Conservation (phyloP, 64 coral and sea anemone genomes). For the Dendronephthya gigantea region DNA sequence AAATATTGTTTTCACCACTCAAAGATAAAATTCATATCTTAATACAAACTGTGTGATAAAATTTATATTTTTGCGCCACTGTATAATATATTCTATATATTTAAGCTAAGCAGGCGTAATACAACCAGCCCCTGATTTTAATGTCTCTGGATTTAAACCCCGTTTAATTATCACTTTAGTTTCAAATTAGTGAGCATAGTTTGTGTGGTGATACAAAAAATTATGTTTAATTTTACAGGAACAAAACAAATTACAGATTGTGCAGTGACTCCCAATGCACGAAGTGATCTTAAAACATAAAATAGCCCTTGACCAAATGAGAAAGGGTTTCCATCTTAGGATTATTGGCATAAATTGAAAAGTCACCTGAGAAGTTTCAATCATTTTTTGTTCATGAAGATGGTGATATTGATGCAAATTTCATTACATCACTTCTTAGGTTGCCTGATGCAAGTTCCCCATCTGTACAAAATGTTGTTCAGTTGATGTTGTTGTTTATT, state of each 20-base stretch:
- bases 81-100: no score
- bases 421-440: not conserved
- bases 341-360: constrained; percentile 28
- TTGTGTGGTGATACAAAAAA: not conserved
- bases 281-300: constrained; percentile 21
- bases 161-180: not conserved
- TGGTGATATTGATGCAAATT: constrained; percentile 16
- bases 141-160: not conserved
- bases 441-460: constrained; percentile 14
- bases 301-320: constrained; percentile 35
- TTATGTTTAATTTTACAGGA: constrained; percentile 2
- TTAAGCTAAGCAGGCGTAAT: no score
- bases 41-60: not conserved
- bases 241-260: constrained; percentile 4
- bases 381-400: constrained; percentile 31
- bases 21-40: not conserved
- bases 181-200: not conserved
- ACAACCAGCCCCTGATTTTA: not conserved
- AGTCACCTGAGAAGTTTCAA: constrained; percentile 30
- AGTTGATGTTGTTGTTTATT: constrained; percentile 31
- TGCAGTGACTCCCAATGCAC: not conserved
- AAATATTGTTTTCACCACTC: no score
- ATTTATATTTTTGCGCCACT: no score
- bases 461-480: constrained; percentile 23
- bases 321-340: constrained; percentile 40